Percentiles rank a stretch among this genome's conserved stretches.
Conservation (phyloP, 2,888 invertebrate species). For the Ganaspis brasiliensis region DNA sequence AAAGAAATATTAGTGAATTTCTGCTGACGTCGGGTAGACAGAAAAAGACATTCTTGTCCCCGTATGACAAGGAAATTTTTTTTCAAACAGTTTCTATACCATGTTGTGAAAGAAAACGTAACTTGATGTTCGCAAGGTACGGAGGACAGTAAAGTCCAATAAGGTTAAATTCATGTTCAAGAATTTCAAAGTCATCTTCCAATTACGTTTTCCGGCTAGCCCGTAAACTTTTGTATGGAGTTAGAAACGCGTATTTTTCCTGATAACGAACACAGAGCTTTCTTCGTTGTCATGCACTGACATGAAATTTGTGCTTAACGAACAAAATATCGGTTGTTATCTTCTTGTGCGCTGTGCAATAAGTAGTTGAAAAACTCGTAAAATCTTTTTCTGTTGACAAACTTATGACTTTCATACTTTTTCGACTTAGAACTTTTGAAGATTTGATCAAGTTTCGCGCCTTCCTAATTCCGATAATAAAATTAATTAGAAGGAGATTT, state of each 20-base stretch:
- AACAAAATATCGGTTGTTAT: slow-evolving; percentile 2
- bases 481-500: no score
- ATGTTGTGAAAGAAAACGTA: slow-evolving; percentile 18
- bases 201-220: slow-evolving; percentile 12
- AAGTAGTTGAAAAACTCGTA: slow-evolving; percentile 11
- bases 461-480: background rate
- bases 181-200: slow-evolving; percentile 27
- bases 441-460: background rate
- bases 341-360: background rate
- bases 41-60: background rate
- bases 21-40: slow-evolving; percentile 2
- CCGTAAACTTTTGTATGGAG: slow-evolving; percentile 3
- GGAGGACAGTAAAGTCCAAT: background rate
- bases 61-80: background rate
- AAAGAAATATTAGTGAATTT: slow-evolving; percentile 21
- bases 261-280: slow-evolving; percentile 24
- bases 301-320: background rate
- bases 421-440: background rate
- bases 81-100: background rate
- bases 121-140: background rate
- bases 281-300: background rate
- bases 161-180: slow-evolving; percentile 9
- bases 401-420: background rate
- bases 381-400: background rate
- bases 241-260: slow-evolving; percentile 10